Evolutionary conservation across 2,888 invertebrate species (phyloP).

Genomic region (Gibbula magus): DNA sequence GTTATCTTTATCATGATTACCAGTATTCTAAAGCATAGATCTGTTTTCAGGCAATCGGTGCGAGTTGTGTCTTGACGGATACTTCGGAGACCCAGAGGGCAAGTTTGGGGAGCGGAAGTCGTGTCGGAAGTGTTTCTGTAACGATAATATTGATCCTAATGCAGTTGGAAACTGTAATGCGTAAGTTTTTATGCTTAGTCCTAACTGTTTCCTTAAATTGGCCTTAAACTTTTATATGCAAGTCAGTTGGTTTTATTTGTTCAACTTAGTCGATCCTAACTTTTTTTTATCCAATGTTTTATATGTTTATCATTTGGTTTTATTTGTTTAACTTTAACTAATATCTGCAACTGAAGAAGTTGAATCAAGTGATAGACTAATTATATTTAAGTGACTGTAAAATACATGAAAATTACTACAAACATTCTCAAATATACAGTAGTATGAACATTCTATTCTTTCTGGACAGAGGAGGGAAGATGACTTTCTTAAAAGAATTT

Average conservation of each 20-base stretch:
- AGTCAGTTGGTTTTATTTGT: not conserved
- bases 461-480: too few relatives aligned
- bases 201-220: not conserved
- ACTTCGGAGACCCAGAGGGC: constrained; percentile 91
- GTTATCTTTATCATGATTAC: too few relatives aligned
- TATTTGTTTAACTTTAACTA: too few relatives aligned
- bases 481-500: too few relatives aligned
- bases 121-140: constrained; percentile 77
- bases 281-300: too few relatives aligned
- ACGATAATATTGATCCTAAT: constrained; percentile 84
- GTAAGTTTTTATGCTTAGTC: constrained; percentile 55
- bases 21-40: not conserved
- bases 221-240: not conserved
- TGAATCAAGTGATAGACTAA: too few relatives aligned
- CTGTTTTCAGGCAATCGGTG: constrained; percentile 83
- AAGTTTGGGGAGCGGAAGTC: constrained; percentile 77
- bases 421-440: too few relatives aligned
- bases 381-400: too few relatives aligned
- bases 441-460: too few relatives aligned
- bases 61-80: constrained; percentile 96
- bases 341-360: not conserved
- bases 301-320: not conserved
- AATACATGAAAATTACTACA: too few relatives aligned
- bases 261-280: too few relatives aligned
- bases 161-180: constrained; percentile 97